Base-by-base conservation (phyloP, 2,113 vertebrate species). In the Xerus inauris region DNA sequence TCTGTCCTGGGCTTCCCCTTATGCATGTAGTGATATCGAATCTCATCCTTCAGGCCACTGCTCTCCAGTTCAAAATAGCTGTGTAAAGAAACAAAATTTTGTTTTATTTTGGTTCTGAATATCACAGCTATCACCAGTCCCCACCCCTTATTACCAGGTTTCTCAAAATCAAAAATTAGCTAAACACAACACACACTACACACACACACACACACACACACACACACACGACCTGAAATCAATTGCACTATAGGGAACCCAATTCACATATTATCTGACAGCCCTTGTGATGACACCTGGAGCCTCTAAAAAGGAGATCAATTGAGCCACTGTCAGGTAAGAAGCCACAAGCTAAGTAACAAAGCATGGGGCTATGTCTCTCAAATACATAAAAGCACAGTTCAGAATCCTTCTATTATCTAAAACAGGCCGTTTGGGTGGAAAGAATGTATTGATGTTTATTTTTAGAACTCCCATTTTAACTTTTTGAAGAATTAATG, bases 1-100 rank as follows among this genome's bases (percentile, higher is more conserved):
- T 99, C 99, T 0, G 99, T 99, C 69, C 99, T 99, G 0, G 99
- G 98, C 97, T 99, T 99, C 87, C 99, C 99, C 0, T 98, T 98
- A 94, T 98, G 99, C 80, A 99, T 99, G 97, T 99, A 99, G 98
- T 99, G 99, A 84, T 99, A 99, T 69, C 99, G 98, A 80, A 99
- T 99, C 98, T 99, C 99, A 95, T 99, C 99, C 87, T 99, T 98
- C 93, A 99, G 98, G 16, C 99, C 99, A 1, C 99, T 99, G 99
- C 99, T 99, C 98, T 99, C 99, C 99, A 99, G 97, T 97, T 99
- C 99, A 98, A 99, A 99, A 97, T 99, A 99, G 98, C 99, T 99
- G 98, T 32, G 20, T 8, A 94, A 98, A 98, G 97, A 10, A 97
- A 89, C 0, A 13, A 95, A 30, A 94, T 85, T 75, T 57, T 94